Evolutionary conservation across 2,113 vertebrate species (phyloP).

Genomic region (Phodopus roborovskii): DNA sequence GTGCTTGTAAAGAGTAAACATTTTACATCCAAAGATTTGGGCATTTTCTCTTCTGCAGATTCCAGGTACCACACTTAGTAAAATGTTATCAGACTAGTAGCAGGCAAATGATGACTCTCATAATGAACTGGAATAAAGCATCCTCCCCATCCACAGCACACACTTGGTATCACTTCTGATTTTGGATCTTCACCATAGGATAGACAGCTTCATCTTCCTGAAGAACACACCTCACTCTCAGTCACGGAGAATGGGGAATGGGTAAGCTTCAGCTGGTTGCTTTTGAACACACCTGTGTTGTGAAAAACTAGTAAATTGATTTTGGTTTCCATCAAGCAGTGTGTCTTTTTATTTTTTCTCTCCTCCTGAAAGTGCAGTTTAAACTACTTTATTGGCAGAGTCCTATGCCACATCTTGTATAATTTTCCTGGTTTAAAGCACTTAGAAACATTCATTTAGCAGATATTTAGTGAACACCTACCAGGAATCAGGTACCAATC

Average conservation of each 20-base stretch:
- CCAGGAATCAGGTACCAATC: background rate
- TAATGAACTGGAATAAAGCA: background rate
- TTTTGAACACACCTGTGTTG: slow-evolving; percentile 22
- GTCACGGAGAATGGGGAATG: background rate
- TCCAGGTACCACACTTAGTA: background rate
- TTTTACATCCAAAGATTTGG: background rate
- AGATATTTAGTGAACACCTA: background rate
- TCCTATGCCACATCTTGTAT: background rate
- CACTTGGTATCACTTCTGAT: background rate
- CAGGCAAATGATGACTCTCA: slow-evolving; percentile 29
- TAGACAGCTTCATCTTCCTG: background rate
- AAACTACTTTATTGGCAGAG: slow-evolving; percentile 27
- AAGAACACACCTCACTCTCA: background rate
- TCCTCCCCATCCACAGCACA: background rate
- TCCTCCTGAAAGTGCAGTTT: slow-evolving; percentile 25
- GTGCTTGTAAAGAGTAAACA: background rate
- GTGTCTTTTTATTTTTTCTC: slow-evolving; percentile 24
- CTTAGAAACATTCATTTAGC: background rate
- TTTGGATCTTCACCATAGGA: slow-evolving; percentile 7
- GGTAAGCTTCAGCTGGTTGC: background rate
- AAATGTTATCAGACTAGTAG: slow-evolving; percentile 43
- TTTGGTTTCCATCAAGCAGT: slow-evolving; percentile 38
- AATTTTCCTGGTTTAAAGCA: slow-evolving; percentile 5
- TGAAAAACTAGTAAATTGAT: slow-evolving; percentile 41
- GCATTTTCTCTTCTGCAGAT: background rate